Evolutionary conservation across 2,888 invertebrate species (phyloP), one percentile per base, ranked within the genome.

Genomic region (Theretra japonica): DNA sequence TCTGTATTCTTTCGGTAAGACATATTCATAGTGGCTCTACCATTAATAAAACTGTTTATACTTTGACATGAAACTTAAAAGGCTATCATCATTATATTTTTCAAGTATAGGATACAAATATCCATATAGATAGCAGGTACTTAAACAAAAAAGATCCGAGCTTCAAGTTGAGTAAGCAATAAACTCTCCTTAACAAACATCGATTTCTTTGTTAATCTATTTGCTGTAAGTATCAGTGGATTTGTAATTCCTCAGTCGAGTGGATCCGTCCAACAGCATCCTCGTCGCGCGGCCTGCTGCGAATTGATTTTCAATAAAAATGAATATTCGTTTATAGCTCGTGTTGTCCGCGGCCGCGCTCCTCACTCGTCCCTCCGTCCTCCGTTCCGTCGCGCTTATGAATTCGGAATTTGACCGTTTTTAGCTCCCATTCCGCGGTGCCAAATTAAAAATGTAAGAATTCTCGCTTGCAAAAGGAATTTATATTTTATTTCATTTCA

Each of bases 401-500:
- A 90, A 89, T 89, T 85, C 88, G 91, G 91, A 88, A 91, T 92
- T 87, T 88, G 88, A 79, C 81, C 87, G 91, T 94, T 94, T 93
- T 93, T 93, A 88, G 90, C 85, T 70, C 84, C 82, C 91, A 88
- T 91, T 88, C 91, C 90, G 84, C 84, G 85, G 86, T 85, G 86
- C 88, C 91, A 92, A 94, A 94, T 94, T 94, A 94, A 94, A 94
- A 94, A 94, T 94, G 94, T 92, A 94, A 93, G 94, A 94, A 93
- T 94, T 91, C 92, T 89, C 92, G 92, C 93, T 92, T 89, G 88
- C 89, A 87, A 89, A 90, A 90, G 91, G 92, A 90, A 93, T 93
- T 92, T 93, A 94, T 94, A 94, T 94, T 93, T 93, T 93, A 93
- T 94, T 93, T 93, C 91, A 93, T 94, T 94, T 92, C 92, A 93